Conservation (phyloP, 30 jellyfish, hydroid and myxozoan species). For the Catostylus mosaicus region DNA sequence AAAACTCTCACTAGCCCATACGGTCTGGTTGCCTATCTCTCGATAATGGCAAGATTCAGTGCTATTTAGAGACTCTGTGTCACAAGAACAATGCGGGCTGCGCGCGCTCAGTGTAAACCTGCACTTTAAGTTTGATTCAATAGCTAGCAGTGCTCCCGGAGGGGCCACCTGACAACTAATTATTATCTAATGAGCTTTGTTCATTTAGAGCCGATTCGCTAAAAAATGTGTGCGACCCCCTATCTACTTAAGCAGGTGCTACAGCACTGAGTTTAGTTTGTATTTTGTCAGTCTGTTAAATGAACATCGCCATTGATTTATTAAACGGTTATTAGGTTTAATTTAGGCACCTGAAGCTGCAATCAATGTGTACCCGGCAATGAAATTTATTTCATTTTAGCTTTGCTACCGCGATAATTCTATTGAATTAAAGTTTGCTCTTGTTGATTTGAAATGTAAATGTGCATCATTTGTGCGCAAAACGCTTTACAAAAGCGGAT, state of each 20-base stretch:
- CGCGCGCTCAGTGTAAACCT: slow-evolving; percentile 43
- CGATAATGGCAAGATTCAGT: slow-evolving; percentile 21
- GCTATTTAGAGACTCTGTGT: slow-evolving; percentile 57
- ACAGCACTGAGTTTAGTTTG: slow-evolving; percentile 36
- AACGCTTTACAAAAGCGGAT: slow-evolving; percentile 5
- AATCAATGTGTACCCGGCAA: slow-evolving; percentile 62
- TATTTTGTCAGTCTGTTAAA: slow-evolving; percentile 62
- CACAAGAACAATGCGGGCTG: slow-evolving; percentile 36
- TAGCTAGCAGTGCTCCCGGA: slow-evolving; percentile 73
- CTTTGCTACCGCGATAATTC: slow-evolving; percentile 56
- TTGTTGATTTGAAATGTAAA: slow-evolving; percentile 24
- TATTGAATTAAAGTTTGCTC: slow-evolving; percentile 28
- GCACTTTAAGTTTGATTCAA: slow-evolving; percentile 29
- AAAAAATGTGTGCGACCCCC: slow-evolving; percentile 68
- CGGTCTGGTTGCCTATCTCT: slow-evolving; percentile 8
- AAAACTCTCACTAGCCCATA: neutral
- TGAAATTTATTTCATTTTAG: slow-evolving; percentile 14
- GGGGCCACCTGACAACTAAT: slow-evolving; percentile 80
- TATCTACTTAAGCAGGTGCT: slow-evolving; percentile 65
- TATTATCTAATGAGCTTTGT: slow-evolving; percentile 67
- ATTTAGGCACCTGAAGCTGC: slow-evolving; percentile 61
- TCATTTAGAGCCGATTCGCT: slow-evolving; percentile 62
- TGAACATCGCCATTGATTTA: slow-evolving; percentile 75
- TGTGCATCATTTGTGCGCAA: slow-evolving; percentile 25
- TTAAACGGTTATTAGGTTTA: slow-evolving; percentile 62